Percentiles rank a stretch among this genome's conserved stretches.
Conservation (phyloP, 2,888 invertebrate genomes). For the Microctonus hyperodae region DNA sequence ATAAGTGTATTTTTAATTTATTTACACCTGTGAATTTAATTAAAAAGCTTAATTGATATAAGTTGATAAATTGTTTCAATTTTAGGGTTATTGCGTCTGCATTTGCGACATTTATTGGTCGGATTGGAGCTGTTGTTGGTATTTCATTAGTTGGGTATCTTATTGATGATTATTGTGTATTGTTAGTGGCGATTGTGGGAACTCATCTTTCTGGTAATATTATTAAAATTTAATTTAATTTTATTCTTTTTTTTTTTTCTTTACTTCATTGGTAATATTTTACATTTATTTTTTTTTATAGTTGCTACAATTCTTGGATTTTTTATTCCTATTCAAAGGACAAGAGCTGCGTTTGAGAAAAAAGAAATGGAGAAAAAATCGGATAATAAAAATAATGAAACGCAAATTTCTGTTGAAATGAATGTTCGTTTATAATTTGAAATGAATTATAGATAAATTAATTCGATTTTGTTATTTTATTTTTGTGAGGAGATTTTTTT, state of each 20-base stretch:
- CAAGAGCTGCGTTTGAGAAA: constrained; percentile 14
- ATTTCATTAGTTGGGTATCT: constrained; percentile 80
- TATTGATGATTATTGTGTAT: constrained; percentile 78
- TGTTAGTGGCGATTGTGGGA: constrained; percentile 71
- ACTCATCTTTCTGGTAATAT: constrained; percentile 74
- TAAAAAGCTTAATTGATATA: not conserved
- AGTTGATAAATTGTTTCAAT: constrained; percentile 10
- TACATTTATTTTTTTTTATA: not conserved
- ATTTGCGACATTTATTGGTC: constrained; percentile 71
- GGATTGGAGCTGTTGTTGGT: constrained; percentile 77
- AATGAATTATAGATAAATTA: too few relatives aligned
- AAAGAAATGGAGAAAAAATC: constrained; percentile 10
- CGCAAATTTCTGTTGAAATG: not conserved
- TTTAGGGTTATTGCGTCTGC: constrained; percentile 47
- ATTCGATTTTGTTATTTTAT: too few relatives aligned
- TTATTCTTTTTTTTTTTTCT: not conserved
- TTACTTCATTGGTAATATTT: too few relatives aligned
- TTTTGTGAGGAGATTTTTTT: too few relatives aligned
- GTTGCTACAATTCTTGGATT: constrained; percentile 18
- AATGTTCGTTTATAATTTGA: not conserved
- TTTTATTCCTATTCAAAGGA: constrained; percentile 17
- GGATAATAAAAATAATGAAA: not conserved
- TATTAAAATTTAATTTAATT: constrained; percentile 44
- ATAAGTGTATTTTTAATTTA: not conserved
- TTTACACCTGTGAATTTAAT: not conserved